These are phyloP conservation scores for Sitta carolinensis DNA, from an alignment of 2,797 vertebrate genomes.

Conservation along the genomic window DNA sequence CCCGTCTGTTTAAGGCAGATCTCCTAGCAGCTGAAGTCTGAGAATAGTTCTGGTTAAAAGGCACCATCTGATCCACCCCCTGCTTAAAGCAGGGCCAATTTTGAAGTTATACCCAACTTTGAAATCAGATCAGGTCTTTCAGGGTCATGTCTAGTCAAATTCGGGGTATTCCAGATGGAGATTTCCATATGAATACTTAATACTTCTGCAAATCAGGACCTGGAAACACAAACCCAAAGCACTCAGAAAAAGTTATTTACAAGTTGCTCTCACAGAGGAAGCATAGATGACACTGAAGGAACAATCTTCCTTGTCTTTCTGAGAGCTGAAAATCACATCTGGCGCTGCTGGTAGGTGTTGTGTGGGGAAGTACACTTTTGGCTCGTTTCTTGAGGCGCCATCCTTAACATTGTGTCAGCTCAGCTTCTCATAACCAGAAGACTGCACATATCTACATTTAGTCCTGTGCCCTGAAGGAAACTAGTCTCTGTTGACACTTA, in stretches of 20 bases:
- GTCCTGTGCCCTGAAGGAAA: not conserved
- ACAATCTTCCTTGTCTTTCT: not conserved
- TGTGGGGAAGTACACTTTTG: not conserved
- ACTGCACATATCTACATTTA: not conserved
- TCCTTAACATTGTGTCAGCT: not conserved
- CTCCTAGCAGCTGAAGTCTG: slow-evolving; percentile 25
- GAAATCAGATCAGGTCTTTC: slow-evolving; percentile 12
- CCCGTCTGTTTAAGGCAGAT: not conserved
- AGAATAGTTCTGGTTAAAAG: slow-evolving; percentile 49
- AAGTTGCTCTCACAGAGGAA: not conserved
- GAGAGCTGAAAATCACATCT: not conserved
- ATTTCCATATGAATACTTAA: not conserved
- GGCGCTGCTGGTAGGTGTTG: not conserved
- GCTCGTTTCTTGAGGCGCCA: not conserved
- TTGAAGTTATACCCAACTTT: slow-evolving; percentile 7
- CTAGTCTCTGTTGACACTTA: rapidly evolving
- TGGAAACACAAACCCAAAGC: not conserved
- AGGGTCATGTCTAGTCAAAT: not conserved
- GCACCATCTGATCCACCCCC: slow-evolving; percentile 36
- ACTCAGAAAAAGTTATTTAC: not conserved
- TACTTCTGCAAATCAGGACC: not conserved
- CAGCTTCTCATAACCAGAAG: not conserved
- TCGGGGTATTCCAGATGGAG: not conserved
- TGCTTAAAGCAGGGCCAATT: slow-evolving; percentile 33
- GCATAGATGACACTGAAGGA: not conserved